A percentile compares a stretch with the other conserved stretches of the same genome.
These are phyloP conservation scores for Myotis davidii DNA, from an alignment of 2,113 vertebrate genomes.

Conservation along the genomic window DNA sequence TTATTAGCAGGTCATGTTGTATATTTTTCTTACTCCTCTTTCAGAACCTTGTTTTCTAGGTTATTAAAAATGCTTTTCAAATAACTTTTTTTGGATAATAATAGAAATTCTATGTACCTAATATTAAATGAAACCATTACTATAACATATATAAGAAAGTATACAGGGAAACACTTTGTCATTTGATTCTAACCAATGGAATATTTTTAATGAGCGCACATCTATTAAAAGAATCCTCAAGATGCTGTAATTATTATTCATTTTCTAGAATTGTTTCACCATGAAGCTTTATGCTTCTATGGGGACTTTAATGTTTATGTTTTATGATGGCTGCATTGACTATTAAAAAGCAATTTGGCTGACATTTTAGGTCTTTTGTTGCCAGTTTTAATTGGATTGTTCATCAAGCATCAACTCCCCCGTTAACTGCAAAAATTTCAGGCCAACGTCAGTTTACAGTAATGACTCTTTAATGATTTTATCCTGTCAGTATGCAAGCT, in stretches of 20 bases:
- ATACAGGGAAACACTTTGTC: constrained; percentile 83
- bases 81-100: constrained; percentile 78
- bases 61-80: constrained; percentile 77
- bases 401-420: constrained; percentile 92
- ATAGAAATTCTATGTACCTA: constrained; percentile 77
- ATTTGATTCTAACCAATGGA: constrained; percentile 85
- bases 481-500: constrained; percentile 84
- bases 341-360: constrained; percentile 93
- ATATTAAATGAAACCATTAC: constrained; percentile 78
- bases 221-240: constrained; percentile 89
- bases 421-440: constrained; percentile 89
- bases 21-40: constrained; percentile 13
- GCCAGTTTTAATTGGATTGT: constrained; percentile 92
- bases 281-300: constrained; percentile 87
- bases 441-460: constrained; percentile 87
- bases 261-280: constrained; percentile 90
- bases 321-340: constrained; percentile 89
- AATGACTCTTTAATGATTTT: constrained; percentile 91
- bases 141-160: constrained; percentile 82
- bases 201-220: constrained; percentile 87
- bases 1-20: neutral
- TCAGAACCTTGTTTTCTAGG: constrained; percentile 41
- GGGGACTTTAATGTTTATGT: constrained; percentile 90
- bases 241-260: constrained; percentile 91
- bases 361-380: constrained; percentile 92